These are phyloP conservation scores for Diadumene lineata DNA, from an alignment of 92 coral and sea anemone species.

Conservation along the genomic window DNA sequence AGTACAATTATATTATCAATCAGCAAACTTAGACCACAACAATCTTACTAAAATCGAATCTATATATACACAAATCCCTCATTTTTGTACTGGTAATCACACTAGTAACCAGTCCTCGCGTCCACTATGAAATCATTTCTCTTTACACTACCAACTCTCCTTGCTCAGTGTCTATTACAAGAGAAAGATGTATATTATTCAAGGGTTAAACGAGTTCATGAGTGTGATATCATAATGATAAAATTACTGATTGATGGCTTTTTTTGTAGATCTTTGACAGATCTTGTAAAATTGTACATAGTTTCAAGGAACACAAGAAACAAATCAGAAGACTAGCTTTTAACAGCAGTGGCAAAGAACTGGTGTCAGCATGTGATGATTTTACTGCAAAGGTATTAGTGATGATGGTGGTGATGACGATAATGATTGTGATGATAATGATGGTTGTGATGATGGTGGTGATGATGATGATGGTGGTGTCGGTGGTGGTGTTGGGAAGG, in stretches of 20 bases:
- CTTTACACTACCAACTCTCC: no score
- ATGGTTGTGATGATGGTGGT: background rate
- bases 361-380: slow-evolving; percentile 88
- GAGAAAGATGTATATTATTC: no score
- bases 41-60: no score
- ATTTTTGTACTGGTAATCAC: no score
- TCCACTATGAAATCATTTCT: no score
- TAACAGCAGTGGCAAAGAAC: slow-evolving; percentile 50
- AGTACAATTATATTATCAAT: no score
- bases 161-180: no score
- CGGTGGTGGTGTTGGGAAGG: background rate
- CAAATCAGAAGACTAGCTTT: slow-evolving; percentile 71
- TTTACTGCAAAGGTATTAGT: slow-evolving; percentile 66
- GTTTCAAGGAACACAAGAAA: slow-evolving; percentile 55
- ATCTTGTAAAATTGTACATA: slow-evolving; percentile 43
- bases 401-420: background rate
- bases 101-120: no score
- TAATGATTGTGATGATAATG: no score
- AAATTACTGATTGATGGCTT: background rate
- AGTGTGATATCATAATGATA: background rate
- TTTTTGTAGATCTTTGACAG: slow-evolving; percentile 45
- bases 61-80: no score
- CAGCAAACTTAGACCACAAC: no score
- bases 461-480: no score
- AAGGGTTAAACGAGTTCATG: background rate